Base-by-base conservation (phyloP, 2,888 invertebrate genomes). In the Megaustenia siamemsis region DNA sequence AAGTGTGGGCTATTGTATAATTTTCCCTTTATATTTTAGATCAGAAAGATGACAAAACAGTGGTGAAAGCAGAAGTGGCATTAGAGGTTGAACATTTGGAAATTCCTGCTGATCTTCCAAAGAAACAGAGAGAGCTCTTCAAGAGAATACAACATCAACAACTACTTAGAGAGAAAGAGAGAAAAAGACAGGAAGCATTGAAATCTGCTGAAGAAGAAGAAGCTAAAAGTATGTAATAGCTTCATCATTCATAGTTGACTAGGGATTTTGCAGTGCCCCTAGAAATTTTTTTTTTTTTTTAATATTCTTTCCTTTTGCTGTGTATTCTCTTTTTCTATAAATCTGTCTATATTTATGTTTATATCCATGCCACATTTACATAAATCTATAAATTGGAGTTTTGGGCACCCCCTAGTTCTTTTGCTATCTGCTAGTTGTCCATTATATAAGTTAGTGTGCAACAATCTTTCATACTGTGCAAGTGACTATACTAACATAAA, bases 61-160 rank as follows among this genome's bases (percentile, higher is more conserved):
- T 21, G 28, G 40, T 45, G 21, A 79, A 43, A 68, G 53, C 38
- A 38, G 69, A 80, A 24, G 43, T 63, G 1, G 12, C n/a, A n/a
- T 43, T 43, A 66, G 81, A 82, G 8, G 28, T 82, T 40, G 82
- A 82, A 40, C 45, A 56, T 10, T 68, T 85, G 28, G 81, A 85
- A 49, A 53, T 85, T 45, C 85, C 85, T 40, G 81, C 85, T 15
- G 95, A 95, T 89, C 93, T 96, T 85, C 96, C 96, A 3, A 96
- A 96, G 88, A 95, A 95, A 89, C 96, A 96, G 88, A 95, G 96
- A 81, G 96, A 96, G 88, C 93, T 96, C 56, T 96, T 96, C 89
- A 93, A 96, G 92, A 93, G 96, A 85, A 96, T 96, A 87, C 96
- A 96, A 88, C 96, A 96, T 75, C 96, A 96, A 86, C 96, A 96